These are phyloP conservation scores for Tenebrio molitor DNA, from an alignment of 1,140 invertebrate species.

Conservation along the genomic window DNA sequence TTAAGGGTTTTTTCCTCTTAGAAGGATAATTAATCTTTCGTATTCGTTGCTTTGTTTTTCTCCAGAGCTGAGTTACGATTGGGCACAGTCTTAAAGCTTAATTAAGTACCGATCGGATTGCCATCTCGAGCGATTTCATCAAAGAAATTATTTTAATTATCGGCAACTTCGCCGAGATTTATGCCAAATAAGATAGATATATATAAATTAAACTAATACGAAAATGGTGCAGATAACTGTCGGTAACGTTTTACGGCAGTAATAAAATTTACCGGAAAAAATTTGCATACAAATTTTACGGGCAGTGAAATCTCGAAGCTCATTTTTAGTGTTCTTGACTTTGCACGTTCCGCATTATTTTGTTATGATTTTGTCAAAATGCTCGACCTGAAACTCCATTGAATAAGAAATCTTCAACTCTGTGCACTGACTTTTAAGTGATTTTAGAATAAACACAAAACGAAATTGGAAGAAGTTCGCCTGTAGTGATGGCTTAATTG, in stretches of 20 bases:
- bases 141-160: constrained; percentile 23
- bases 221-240: constrained; percentile 48
- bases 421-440: constrained; percentile 45
- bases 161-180: background rate
- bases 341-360: constrained; percentile 51
- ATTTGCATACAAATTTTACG: constrained; percentile 58
- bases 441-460: constrained; percentile 44
- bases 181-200: constrained; percentile 13
- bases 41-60: constrained; percentile 49
- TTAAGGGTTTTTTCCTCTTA: constrained; percentile 55
- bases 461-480: constrained; percentile 16
- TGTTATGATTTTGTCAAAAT: constrained; percentile 53
- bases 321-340: constrained; percentile 54
- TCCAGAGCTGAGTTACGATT: constrained; percentile 14
- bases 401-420: constrained; percentile 34
- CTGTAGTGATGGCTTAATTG: constrained; percentile 5
- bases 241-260: constrained; percentile 47
- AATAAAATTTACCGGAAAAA: constrained; percentile 55
- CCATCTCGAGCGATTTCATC: background rate
- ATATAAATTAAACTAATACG: constrained; percentile 51
- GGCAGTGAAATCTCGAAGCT: constrained; percentile 52
- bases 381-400: constrained; percentile 31
- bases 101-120: constrained; percentile 24
- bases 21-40: constrained; percentile 58
- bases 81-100: constrained; percentile 30